A percentile compares a stretch with the other conserved stretches of the same genome.
phyloP scores from a whole-genome alignment of 2,888 invertebrate genomes.

The Leptinotarsa rubiginosa region DNA sequence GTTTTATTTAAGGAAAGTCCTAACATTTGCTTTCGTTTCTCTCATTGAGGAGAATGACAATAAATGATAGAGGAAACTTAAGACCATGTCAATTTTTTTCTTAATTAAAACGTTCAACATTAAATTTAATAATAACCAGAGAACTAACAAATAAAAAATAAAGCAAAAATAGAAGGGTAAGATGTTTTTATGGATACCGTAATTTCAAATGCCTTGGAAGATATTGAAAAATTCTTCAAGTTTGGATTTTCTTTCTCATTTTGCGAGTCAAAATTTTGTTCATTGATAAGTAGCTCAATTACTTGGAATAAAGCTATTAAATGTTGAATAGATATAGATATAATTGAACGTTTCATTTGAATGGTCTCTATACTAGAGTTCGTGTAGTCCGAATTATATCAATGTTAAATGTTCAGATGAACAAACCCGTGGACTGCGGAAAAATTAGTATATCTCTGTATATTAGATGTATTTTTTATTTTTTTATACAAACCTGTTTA shows the following conservation, averaged over 20 bases:
- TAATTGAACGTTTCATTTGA: neutral
- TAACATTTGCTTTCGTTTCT: no score
- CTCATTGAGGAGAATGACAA: no score
- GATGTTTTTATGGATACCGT: no score
- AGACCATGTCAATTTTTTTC: no score
- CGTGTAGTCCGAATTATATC: conserved; percentile 40
- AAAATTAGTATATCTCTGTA: conserved; percentile 32
- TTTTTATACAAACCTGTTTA: conserved; percentile 39
- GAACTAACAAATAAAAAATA: no score
- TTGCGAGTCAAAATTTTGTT: neutral
- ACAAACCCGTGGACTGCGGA: conserved; percentile 31
- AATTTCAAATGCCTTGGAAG: neutral
- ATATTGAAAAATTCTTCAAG: neutral
- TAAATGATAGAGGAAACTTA: no score
- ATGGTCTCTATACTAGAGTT: conserved; percentile 30
- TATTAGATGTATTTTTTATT: conserved; percentile 40
- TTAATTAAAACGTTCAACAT: no score
- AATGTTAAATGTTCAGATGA: conserved; percentile 39
- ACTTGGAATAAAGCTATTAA: neutral
- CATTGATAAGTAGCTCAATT: neutral
- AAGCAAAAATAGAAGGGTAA: no score
- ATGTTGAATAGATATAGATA: neutral
- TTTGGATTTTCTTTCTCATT: neutral
- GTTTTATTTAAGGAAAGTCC: no score
- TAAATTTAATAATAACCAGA: no score